These are phyloP conservation scores for Vireo altiloquus DNA, from an alignment of 2,113 vertebrate genomes.

Conservation along the genomic window DNA sequence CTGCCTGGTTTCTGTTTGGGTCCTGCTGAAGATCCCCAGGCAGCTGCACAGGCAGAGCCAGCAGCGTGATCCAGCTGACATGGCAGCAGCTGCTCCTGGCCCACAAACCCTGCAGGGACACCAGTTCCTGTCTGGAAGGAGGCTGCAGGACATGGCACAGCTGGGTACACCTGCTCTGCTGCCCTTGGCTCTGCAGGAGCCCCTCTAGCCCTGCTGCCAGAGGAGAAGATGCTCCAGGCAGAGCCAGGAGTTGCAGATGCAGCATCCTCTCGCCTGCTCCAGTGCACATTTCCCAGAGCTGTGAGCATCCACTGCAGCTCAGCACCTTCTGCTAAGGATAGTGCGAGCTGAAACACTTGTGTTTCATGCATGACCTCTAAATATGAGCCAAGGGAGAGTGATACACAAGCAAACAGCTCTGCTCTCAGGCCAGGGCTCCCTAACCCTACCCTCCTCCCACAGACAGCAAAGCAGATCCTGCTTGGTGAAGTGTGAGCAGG, in stretches of 20 bases:
- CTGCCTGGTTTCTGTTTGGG: background rate
- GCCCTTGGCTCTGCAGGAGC: background rate
- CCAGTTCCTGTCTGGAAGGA: background rate
- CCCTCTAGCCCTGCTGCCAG: background rate
- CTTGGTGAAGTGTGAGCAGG: background rate
- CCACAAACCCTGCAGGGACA: background rate
- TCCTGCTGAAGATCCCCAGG: background rate
- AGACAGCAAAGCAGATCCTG: background rate
- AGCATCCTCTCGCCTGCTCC: fast-evolving
- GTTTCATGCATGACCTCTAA: background rate
- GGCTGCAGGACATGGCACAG: background rate
- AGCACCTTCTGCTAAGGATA: background rate
- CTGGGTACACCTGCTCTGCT: background rate
- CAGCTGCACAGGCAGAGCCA: background rate
- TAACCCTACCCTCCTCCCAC: background rate
- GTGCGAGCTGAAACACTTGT: background rate
- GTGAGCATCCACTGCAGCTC: background rate
- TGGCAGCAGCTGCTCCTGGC: background rate
- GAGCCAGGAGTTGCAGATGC: background rate
- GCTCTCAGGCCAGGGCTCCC: background rate
- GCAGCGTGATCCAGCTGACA: background rate
- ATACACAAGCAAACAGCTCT: background rate
- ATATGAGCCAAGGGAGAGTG: background rate
- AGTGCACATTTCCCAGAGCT: background rate
- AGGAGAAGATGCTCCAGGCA: background rate